Evolutionary conservation across 1,140 invertebrate genomes (phyloP), one percentile per base, ranked within the genome.

Genomic region (Drosophila biarmipes): DNA sequence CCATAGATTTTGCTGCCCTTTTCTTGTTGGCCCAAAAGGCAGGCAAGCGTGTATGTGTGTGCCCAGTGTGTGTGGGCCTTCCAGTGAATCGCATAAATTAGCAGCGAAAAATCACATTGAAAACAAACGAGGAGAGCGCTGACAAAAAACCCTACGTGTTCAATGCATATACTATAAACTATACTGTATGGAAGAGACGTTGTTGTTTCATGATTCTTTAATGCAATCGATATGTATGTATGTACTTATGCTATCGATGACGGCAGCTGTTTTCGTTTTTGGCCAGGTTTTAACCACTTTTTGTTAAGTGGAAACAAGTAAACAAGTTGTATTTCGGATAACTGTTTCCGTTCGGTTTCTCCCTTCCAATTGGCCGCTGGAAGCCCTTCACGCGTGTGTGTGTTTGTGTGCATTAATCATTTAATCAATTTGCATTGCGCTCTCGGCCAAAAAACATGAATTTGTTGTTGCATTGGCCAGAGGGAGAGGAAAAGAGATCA

Each of bases 251-350:
- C 15, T 76, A 77, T 62, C 61, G 71, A 77, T 89, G 82, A 87
- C 82, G 84, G 85, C 84, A 87, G 84, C 84, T 89, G 84, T 89
- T 87, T 87, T 81, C 57, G 84, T 89, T 89, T 89, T 82, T 55
- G 56, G 12, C 59, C 40, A 43, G 40, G 15, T 43, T 31, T 31
- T 31, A 10, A 10, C 7, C 11, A 43, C 4, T 43, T 19, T 19
- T 19, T 43, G 21, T 19, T 15, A 49, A 29, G 24, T 49, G n/a
- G 24, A 49, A 15, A 42, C 14, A 4, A 31, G 55, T 63, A 63
- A 63, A 63, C 59, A 63, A 63, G 54, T 42, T 61, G 53, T 12
- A 40, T 21, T 62, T 40, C 4, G 27, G 48, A 29, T 31, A 21
- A 58, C 24, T 21, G 58, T 29, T 54, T 31, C 24, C 21, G 58